Percentiles rank a stretch among this genome's conserved stretches.
Conservation (phyloP, 2,113 vertebrate species). For the Arenaria interpres region DNA sequence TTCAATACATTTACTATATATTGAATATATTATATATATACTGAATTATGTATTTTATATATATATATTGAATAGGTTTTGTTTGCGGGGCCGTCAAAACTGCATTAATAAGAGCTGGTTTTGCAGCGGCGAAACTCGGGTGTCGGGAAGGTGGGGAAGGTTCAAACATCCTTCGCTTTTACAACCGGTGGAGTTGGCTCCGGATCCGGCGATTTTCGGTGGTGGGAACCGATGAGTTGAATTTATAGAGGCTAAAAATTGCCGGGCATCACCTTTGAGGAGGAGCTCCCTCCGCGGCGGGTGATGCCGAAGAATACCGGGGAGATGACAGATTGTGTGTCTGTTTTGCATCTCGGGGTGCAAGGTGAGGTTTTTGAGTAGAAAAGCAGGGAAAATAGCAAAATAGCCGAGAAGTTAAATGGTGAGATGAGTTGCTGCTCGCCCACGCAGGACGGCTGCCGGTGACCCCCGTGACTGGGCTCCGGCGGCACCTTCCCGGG, state of each 20-base stretch:
- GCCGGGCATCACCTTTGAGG: fast-evolving
- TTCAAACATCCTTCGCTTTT: neutral
- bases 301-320: fast-evolving
- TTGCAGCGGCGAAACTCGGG: fast-evolving
- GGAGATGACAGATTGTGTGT: no score
- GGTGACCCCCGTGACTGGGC: neutral
- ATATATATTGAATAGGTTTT: neutral
- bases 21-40: neutral
- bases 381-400: neutral
- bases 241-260: neutral
- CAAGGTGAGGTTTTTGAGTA: neutral
- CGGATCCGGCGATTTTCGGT: neutral
- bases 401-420: neutral
- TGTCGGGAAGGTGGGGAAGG: neutral
- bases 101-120: neutral
- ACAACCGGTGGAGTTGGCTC: neutral
- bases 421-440: neutral
- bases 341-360: fast-evolving
- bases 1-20: neutral
- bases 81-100: neutral
- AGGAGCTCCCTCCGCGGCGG: neutral
- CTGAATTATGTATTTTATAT: neutral
- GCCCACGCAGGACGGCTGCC: fast-evolving
- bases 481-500: neutral
- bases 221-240: neutral